These are phyloP conservation scores for Buathra laborator DNA, from an alignment of 2,888 invertebrate species.

Conservation along the genomic window DNA sequence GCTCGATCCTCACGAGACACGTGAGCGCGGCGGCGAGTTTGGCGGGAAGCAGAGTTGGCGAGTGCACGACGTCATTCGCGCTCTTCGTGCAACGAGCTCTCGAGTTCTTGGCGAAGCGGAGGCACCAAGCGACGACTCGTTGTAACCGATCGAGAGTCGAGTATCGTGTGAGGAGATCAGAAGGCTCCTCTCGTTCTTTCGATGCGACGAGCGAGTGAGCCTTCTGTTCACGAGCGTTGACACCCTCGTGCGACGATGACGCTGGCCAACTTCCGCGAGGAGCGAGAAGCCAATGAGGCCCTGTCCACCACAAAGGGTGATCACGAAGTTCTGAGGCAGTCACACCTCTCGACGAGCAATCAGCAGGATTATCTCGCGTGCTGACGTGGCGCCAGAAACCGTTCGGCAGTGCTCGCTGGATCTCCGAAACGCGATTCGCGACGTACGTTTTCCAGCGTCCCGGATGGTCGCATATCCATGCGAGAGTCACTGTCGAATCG, in stretches of 20 bases:
- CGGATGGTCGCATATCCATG: not conserved
- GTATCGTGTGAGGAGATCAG: not conserved
- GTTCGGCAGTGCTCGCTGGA: constrained; percentile 59
- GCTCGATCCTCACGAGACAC: constrained; percentile 26
- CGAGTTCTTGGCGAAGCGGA: not conserved
- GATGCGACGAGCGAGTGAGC: not conserved
- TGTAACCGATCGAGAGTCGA: not conserved
- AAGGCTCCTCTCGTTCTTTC: not conserved
- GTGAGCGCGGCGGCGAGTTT: constrained; percentile 9
- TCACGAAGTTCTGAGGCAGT: not conserved
- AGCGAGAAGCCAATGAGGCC: constrained; percentile 59
- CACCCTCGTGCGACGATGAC: not conserved
- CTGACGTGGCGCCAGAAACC: constrained; percentile 72
- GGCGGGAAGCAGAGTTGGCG: not conserved
- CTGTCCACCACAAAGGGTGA: constrained; percentile 49
- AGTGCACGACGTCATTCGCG: not conserved
- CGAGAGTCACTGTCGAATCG: constrained; percentile 64
- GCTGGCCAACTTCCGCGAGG: constrained; percentile 33
- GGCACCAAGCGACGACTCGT: constrained; percentile 3
- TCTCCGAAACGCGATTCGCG: constrained; percentile 73
- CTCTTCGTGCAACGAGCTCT: not conserved
- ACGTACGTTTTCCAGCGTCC: constrained; percentile 71
- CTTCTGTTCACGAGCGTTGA: not conserved
- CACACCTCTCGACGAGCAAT: constrained; percentile 66
- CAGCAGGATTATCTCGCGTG: constrained; percentile 73